Evolutionary conservation across 1,140 invertebrate species (phyloP).

Genomic region (Danaus melanippus): DNA sequence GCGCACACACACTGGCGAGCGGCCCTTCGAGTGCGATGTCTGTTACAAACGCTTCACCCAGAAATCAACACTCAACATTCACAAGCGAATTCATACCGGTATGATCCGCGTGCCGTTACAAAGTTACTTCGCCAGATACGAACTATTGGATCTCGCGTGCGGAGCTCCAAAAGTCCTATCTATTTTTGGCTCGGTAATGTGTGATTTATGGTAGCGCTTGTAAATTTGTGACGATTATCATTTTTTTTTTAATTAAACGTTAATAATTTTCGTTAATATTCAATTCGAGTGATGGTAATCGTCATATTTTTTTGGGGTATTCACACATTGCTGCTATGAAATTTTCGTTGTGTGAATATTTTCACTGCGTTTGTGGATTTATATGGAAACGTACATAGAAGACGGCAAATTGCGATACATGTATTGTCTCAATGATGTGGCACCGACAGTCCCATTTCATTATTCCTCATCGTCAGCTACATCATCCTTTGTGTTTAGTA

Average conservation of each 20-base stretch:
- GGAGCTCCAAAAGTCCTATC: constrained; percentile 7
- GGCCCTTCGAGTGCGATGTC: constrained; percentile 79
- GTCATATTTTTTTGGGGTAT: constrained; percentile 14
- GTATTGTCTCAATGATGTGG: constrained; percentile 58
- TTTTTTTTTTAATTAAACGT: constrained; percentile 1
- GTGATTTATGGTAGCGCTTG: constrained; percentile 14
- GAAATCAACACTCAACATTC: constrained; percentile 83
- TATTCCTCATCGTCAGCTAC: constrained; percentile 35
- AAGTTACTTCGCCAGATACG: too few species aligned
- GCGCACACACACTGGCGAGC: constrained; percentile 82
- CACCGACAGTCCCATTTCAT: constrained; percentile 57
- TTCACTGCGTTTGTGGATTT: constrained; percentile 22
- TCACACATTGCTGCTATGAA: constrained; percentile 10
- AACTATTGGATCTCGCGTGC: background rate
- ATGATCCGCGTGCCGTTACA: constrained; percentile 23
- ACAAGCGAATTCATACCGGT: constrained; percentile 85
- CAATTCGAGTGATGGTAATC: constrained; percentile 9
- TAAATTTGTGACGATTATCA: constrained; percentile 18
- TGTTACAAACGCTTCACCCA: constrained; percentile 80
- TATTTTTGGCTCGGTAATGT: constrained; percentile 13
- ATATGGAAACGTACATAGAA: constrained; percentile 39
- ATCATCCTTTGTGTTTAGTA: constrained; percentile 50
- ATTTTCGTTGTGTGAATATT: constrained; percentile 31
- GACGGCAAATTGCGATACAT: constrained; percentile 67
- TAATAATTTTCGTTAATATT: background rate